Evolutionary conservation across 2,888 invertebrate genomes (phyloP), one percentile per base, ranked within the genome.

Genomic region (Buathra laborator): DNA sequence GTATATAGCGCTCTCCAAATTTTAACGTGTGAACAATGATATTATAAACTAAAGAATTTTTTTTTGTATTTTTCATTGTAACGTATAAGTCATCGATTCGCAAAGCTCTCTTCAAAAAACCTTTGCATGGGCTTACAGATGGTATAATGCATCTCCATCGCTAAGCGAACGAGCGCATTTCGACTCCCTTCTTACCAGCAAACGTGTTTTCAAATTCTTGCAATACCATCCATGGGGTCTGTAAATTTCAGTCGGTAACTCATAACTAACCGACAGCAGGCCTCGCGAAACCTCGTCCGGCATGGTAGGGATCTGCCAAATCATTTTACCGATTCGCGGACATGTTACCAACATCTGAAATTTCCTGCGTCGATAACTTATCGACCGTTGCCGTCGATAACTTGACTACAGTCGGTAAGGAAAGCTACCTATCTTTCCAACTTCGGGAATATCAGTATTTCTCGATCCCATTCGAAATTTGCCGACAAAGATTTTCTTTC

Each of bases 251-350:
- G 82, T 12, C 7, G 16, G 62, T 32, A 46, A 79, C 46, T 5
- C 2, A 43, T 24, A 43, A n/a, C 7, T 16, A 2, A 37, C 16
- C 24, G 44, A n/a, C 2, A 24, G 7, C 19, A 16, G n/a, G 1
- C 43, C 9, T 24, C 19, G 32, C 10, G n/a, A 6, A 1, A 16
- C 46, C 53, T 29, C 19, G 2, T 10, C 1, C 16, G 79, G 32
- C 64, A 46, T 29, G 29, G 4, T 12, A 46, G 83, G n/a, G 46
- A 56, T 32, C 56, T 56, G 9, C 16, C 6, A 29, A 81, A 68
- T 44, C 1, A 9, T 32, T 32, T 12, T 3, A 29, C 14, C 29
- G 72, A n/a, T 16, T 24, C 6, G 10, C 19, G 19, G 16, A 14
- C 14, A 1, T 53, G 29, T 19, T 46, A 83, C 67, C 68, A 29